Evolutionary conservation across 1,140 invertebrate species (phyloP).

Genomic region (Danaus plexippus): DNA sequence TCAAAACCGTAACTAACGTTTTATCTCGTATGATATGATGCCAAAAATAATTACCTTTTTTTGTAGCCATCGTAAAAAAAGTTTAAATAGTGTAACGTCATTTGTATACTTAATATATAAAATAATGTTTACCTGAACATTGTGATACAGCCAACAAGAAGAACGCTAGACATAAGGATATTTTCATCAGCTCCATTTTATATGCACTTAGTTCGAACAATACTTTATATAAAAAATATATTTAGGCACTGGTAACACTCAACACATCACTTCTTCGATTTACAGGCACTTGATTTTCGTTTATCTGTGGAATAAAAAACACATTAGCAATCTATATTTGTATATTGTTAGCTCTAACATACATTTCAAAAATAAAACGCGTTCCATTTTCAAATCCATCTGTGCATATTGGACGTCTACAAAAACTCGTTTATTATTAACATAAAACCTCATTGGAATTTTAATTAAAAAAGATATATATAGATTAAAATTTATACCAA

Average conservation of each 20-base stretch:
- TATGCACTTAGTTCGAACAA: slow-evolving; percentile 19
- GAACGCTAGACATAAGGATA: slow-evolving; percentile 36
- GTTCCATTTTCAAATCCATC: slow-evolving; percentile 14
- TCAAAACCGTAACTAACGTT: too few species aligned
- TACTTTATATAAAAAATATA: slow-evolving; percentile 23
- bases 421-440: background rate
- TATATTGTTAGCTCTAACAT: background rate
- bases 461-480: too few species aligned
- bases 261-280: slow-evolving; percentile 49
- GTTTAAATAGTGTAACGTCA: too few species aligned
- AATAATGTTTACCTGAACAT: slow-evolving; percentile 45
- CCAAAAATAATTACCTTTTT: too few species aligned
- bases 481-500: too few species aligned
- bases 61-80: too few species aligned
- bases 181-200: slow-evolving; percentile 47
- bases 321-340: background rate
- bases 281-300: slow-evolving; percentile 45
- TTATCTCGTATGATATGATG: too few species aligned
- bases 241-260: slow-evolving; percentile 32
- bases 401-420: slow-evolving; percentile 5
- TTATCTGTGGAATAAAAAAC: slow-evolving; percentile 39
- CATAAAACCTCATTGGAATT: too few species aligned
- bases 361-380: slow-evolving; percentile 9
- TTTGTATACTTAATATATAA: background rate
- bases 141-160: slow-evolving; percentile 41